A percentile compares a stretch with the other conserved stretches of the same genome.
These are phyloP conservation scores for Coptodon bakossiorum DNA, from an alignment of 2,113 vertebrate genomes.

Conservation along the genomic window DNA sequence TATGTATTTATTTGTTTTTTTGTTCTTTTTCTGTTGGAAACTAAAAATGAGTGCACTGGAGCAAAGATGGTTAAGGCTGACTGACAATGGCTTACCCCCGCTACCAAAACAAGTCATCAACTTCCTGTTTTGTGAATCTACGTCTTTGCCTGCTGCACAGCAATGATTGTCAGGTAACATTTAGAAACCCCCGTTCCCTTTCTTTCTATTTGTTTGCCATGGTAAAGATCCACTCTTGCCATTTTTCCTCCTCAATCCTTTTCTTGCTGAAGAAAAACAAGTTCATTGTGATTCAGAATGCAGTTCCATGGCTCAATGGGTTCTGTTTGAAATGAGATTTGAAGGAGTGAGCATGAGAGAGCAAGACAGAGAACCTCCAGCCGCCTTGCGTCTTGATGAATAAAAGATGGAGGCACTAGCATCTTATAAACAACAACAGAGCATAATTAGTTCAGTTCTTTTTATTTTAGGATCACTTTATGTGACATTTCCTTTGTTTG, in stretches of 20 bases:
- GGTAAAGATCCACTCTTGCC: slow-evolving; percentile 28
- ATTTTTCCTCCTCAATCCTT: background rate
- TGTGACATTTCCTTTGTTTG: slow-evolving; percentile 59
- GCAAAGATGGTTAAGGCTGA: background rate
- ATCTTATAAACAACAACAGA: slow-evolving; percentile 63
- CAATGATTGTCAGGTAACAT: slow-evolving; percentile 67
- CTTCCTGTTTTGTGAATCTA: slow-evolving; percentile 27
- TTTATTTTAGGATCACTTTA: slow-evolving; percentile 61
- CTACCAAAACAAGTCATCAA: slow-evolving; percentile 31
- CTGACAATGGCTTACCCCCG: background rate
- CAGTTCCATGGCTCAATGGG: slow-evolving; percentile 55
- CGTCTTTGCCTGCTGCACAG: background rate
- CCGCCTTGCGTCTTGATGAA: slow-evolving; percentile 60
- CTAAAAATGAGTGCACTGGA: slow-evolving; percentile 19
- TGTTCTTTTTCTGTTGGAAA: background rate
- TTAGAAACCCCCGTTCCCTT: slow-evolving; percentile 16
- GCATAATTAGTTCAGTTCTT: slow-evolving; percentile 64
- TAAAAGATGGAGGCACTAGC: slow-evolving; percentile 65
- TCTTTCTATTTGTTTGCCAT: slow-evolving; percentile 16
- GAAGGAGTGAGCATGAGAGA: slow-evolving; percentile 50
- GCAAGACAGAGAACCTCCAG: slow-evolving; percentile 49
- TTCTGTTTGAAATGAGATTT: slow-evolving; percentile 69
- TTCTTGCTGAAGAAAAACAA: slow-evolving; percentile 41
- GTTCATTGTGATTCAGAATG: slow-evolving; percentile 68
- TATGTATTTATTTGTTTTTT: background rate